These are phyloP conservation scores for Furcifer pardalis DNA, from an alignment of 2,797 vertebrate species.

Conservation along the genomic window DNA sequence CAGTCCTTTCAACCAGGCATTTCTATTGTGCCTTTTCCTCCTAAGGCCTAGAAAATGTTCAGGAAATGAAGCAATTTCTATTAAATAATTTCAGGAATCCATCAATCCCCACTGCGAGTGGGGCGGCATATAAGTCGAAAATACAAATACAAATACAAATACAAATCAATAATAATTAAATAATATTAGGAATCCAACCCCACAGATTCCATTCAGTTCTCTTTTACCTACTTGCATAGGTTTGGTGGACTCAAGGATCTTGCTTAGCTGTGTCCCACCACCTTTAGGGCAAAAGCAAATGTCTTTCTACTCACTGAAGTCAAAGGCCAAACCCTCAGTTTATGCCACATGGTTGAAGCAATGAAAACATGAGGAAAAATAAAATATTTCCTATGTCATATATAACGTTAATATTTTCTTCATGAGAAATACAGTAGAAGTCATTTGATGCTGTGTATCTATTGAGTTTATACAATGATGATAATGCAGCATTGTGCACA, in stretches of 20 bases:
- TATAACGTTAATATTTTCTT: conserved; percentile 6
- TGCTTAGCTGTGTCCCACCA: neutral
- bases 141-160: no score
- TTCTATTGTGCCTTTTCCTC: no score
- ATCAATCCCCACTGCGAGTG: no score
- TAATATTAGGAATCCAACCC: neutral
- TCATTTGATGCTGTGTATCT: fast-evolving
- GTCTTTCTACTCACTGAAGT: neutral
- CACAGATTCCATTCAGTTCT: neutral
- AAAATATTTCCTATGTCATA: neutral
- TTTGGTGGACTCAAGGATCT: neutral
- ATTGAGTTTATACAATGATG: conserved; percentile 16
- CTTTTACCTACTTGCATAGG: neutral
- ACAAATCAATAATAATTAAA: no score
- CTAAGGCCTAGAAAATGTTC: no score
- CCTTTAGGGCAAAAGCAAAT: conserved; percentile 14
- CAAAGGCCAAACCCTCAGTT: neutral
- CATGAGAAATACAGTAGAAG: neutral
- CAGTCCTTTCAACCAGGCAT: no score
- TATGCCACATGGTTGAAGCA: neutral
- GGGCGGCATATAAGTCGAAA: no score
- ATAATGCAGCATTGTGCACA: neutral
- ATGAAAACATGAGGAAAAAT: neutral
- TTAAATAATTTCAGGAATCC: neutral
- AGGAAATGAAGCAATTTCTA: neutral